Base-by-base conservation (phyloP, 2,797 vertebrate genomes). In the Bufotes viridis region DNA sequence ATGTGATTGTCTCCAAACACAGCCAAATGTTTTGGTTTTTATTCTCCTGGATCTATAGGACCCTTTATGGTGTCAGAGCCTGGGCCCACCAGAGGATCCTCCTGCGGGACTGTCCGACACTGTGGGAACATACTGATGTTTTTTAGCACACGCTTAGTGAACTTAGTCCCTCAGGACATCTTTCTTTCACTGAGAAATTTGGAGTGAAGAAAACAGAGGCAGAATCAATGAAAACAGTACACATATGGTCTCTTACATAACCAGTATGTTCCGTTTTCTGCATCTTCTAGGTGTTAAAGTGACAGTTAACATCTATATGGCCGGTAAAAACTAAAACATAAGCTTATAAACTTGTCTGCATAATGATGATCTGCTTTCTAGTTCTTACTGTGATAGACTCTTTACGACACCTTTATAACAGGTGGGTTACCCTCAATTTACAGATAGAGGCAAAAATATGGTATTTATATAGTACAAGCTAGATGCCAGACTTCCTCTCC, bases 211-310 rank as follows among this genome's bases (percentile, higher is more conserved):
- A 29, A 15, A 29, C 12, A 26, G 67, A 34, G 13, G 14, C 53
- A 79, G n/a, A 79, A 79, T 58, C 53, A 58, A 17, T 17, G 24
- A 79, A 79, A 58, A 14, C 24, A 78, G 24, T n/a, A 55, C 22
- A 55, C 74, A 76, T 76, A 76, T 76, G 74, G 74, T 6, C 22
- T 76, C 34, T 76, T 76, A 76, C 22, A 76, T 76, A 53, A 76
- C 8, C 42, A 51, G 74, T 11, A 55, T 76, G 20, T 22, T 51
- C 24, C 53, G 57, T 55, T 20, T 55, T 76, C 61, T 65, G 22
- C 20, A 6, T 42, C 42, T 42, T 42, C 42, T 42, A 42, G 42
- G 6, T 42, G 42, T 42, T 42, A 42, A 42, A 42, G 42, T 42
- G 42, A 42, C 42, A 42, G 42, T 42, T 42, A 42, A 42, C 42